Evolutionary conservation across 2,888 invertebrate genomes (phyloP).

Genomic region (Plebejus melissa): DNA sequence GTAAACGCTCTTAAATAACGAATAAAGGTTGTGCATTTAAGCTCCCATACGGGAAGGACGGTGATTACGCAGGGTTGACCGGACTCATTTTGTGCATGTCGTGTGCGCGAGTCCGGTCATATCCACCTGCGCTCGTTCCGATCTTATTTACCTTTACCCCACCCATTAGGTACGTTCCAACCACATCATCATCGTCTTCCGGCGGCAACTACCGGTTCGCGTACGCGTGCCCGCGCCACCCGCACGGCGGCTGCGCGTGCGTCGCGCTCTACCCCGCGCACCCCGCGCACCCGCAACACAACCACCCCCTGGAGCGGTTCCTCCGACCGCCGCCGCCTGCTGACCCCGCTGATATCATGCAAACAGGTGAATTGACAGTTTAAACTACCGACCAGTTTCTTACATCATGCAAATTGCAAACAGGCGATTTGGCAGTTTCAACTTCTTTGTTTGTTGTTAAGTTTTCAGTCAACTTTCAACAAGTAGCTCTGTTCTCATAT

Average conservation of each 20-base stretch:
- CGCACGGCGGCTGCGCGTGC: slow-evolving; percentile 87
- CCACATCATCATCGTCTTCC: slow-evolving; percentile 66
- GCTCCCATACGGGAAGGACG: no score
- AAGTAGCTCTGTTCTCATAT: no score
- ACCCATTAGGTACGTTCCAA: slow-evolving; percentile 79
- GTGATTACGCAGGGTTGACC: no score
- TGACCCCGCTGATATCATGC: slow-evolving; percentile 73
- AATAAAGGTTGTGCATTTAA: no score
- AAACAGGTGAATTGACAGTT: slow-evolving; percentile 53
- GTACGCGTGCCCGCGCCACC: slow-evolving; percentile 85
- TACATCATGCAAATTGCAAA: no score
- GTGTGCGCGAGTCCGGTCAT: no score
- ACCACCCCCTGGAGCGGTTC: slow-evolving; percentile 77
- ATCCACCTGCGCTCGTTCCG: no score
- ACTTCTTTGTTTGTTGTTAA: no score
- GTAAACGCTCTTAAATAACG: no score
- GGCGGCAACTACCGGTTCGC: slow-evolving; percentile 72
- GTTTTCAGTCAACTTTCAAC: no score
- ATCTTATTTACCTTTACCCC: not conserved
- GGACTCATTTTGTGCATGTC: no score
- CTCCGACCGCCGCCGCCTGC: slow-evolving; percentile 72
- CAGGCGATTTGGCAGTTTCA: no score
- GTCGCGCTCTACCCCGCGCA: slow-evolving; percentile 68
- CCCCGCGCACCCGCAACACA: slow-evolving; percentile 72
- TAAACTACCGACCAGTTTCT: not conserved